Conservation (phyloP, 2,888 invertebrate genomes). For the Trachelus troglodyta region DNA sequence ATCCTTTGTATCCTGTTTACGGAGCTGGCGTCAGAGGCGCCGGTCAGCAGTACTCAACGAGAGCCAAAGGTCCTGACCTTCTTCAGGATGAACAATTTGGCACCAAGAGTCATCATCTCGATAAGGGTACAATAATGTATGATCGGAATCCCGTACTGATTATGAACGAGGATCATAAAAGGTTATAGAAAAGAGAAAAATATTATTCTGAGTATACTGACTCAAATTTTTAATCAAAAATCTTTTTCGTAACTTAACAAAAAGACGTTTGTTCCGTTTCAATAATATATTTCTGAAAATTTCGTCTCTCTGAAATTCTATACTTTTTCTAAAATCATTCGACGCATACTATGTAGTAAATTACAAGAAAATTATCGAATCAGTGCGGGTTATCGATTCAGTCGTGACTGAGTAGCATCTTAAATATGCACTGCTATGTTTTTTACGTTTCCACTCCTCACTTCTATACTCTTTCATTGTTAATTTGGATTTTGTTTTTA, state of each 20-base stretch:
- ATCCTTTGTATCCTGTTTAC: conserved; percentile 69
- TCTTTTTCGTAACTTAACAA: not conserved
- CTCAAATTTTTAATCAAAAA: not conserved
- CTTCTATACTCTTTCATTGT: not conserved
- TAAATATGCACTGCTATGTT: not conserved
- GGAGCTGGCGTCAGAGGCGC: conserved; percentile 52
- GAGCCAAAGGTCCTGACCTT: conserved; percentile 58
- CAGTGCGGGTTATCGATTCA: not conserved
- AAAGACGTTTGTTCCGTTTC: not conserved
- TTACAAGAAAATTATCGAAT: not conserved
- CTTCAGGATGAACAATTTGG: conserved; percentile 61
- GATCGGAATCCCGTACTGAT: not conserved
- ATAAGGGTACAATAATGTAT: conserved; percentile 44
- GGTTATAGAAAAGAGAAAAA: not conserved
- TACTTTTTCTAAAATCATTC: too few relatives aligned
- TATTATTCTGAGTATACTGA: not conserved
- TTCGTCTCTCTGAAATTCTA: not conserved
- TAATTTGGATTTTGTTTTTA: not conserved
- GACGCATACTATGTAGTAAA: not conserved
- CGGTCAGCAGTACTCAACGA: conserved; percentile 52
- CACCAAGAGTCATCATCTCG: conserved; percentile 53
- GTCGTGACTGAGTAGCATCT: not conserved
- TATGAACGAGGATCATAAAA: not conserved
- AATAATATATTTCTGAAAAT: not conserved
- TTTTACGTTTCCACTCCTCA: not conserved